Evolutionary conservation across 2,113 vertebrate species (phyloP).

Genomic region (Corythornis madagascariensis): DNA sequence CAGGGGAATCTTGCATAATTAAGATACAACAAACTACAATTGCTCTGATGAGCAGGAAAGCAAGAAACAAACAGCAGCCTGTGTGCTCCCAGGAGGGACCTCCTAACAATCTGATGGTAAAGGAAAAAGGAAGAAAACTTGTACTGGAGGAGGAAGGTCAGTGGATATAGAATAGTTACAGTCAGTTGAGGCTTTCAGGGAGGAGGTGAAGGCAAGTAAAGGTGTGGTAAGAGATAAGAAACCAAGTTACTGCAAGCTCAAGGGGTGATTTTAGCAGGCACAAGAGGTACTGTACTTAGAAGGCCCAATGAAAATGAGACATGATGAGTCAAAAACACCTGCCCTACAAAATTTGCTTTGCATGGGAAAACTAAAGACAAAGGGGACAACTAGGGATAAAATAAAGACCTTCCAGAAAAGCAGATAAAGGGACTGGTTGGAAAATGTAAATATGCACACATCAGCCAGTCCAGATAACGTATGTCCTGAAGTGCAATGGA

Average conservation of each 20-base stretch:
- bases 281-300: neutral
- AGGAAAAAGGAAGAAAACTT: neutral
- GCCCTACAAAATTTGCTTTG: neutral
- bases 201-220: neutral
- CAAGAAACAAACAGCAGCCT: slow-evolving; percentile 58
- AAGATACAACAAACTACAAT: slow-evolving; percentile 56
- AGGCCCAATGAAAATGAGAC: neutral
- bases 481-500: slow-evolving; percentile 23
- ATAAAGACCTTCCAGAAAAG: neutral
- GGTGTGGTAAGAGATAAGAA: neutral
- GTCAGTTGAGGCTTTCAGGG: neutral
- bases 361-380: neutral
- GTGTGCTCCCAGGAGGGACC: slow-evolving; percentile 37
- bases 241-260: neutral
- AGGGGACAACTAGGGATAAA: neutral
- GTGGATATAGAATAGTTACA: neutral
- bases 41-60: slow-evolving; percentile 65
- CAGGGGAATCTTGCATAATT: slow-evolving; percentile 56
- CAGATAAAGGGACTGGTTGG: neutral
- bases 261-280: neutral
- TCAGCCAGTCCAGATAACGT: slow-evolving; percentile 21
- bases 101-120: slow-evolving; percentile 5
- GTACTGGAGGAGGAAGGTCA: neutral
- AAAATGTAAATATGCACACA: slow-evolving; percentile 25
- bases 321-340: neutral